Evolutionary conservation across 2,888 invertebrate genomes (phyloP), one percentile per base, ranked within the genome.

Genomic region (Hesperia comma): DNA sequence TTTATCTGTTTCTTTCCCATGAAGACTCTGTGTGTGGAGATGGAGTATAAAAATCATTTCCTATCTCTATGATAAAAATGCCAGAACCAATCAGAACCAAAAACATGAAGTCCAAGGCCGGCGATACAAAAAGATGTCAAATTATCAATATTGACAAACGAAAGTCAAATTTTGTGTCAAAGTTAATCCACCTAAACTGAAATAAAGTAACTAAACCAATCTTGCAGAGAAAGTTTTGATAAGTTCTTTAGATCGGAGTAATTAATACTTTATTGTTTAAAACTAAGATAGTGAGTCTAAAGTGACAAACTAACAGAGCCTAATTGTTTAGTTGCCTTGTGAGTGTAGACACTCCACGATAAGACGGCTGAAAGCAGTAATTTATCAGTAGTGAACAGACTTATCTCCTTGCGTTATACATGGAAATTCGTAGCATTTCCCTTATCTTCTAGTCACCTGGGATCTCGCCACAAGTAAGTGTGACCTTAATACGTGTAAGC

Each of bases 331-430:
- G 40, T 54, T 17, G 12, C 12, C n/a, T 15, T 19, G 32, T 21
- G 40, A 51, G 17, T 51, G 26, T 7, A 26, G 19, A n/a, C 8
- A 61, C 21, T 21, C 26, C 12, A 41, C 12, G 53, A 33, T 61
- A 51, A 53, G 15, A 41, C 21, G 26, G 21, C 10, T 37, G 14
- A 0, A 12, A 33, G 43, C 10, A 43, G 43, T 15, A 12, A 62
- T 63, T 70, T 70, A 70, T 70, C 70, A 62, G 57, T 63, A 33
- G 56, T 46, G 56, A 63, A 68, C 49, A 55, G 61, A 63, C 54
- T 70, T 68, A 70, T 70, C 68, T 67, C 63, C 15, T 14, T 54
- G 26, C 55, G 61, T 67, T 66, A 49, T 60, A 51, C 40, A 70
- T 70, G 70, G 61, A 64, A 61, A 46, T 68, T 37, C 56, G 10